Percentiles rank a stretch among this genome's conserved stretches.
These are phyloP conservation scores for Lamprotornis superbus DNA, from an alignment of 2,113 vertebrate species.

Conservation along the genomic window DNA sequence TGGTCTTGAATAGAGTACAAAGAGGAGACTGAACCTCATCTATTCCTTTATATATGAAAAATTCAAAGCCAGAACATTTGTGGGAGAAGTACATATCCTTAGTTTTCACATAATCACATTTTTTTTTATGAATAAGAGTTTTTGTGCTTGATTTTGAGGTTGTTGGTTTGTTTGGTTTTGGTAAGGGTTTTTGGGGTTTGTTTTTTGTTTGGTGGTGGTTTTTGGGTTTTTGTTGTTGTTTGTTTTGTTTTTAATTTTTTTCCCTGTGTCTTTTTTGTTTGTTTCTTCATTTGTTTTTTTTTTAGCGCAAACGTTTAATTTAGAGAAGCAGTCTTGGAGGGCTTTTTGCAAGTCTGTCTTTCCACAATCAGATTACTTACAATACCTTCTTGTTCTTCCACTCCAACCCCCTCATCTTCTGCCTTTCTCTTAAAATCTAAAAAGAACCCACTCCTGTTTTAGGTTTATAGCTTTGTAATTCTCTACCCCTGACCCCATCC, in stretches of 20 bases:
- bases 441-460: fast-evolving
- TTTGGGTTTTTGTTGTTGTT: too few relatives aligned
- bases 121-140: not conserved
- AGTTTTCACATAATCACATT: not conserved
- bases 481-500: fast-evolving
- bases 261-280: not conserved
- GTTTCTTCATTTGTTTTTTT: too few relatives aligned
- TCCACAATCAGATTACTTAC: not conserved
- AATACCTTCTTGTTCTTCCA: not conserved
- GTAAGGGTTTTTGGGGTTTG: fast-evolving
- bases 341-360: not conserved
- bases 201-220: not conserved
- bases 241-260: not conserved
- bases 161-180: not conserved
- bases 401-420: not conserved
- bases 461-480: not conserved
- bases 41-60: not conserved
- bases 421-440: not conserved
- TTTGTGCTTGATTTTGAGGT: not conserved
- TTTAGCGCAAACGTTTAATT: not conserved
- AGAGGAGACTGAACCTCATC: not conserved
- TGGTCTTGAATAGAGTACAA: not conserved
- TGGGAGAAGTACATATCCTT: not conserved
- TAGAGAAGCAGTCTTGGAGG: not conserved
- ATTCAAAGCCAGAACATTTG: not conserved